Evolutionary conservation across 1,140 invertebrate genomes (phyloP).

Genomic region (Ruditapes philippinarum): DNA sequence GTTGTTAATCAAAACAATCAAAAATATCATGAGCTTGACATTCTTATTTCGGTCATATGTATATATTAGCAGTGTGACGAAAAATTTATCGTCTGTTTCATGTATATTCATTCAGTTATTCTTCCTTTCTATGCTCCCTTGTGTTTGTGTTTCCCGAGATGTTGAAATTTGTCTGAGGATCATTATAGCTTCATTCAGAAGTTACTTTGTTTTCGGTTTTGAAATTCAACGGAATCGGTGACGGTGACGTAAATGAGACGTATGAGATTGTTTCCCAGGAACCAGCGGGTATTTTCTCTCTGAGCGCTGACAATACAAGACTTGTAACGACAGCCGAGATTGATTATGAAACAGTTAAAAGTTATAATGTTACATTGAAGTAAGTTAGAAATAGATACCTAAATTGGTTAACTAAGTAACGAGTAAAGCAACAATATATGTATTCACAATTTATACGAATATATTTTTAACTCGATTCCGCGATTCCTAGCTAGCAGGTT

Average conservation of each 20-base stretch:
- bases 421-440: background rate
- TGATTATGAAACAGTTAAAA: background rate
- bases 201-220: background rate
- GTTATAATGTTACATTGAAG: background rate
- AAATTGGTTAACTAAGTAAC: no score
- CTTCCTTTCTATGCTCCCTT: background rate
- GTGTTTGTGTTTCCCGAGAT: background rate
- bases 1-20: no score
- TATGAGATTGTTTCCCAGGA: background rate
- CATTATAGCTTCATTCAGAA: no score
- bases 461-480: no score
- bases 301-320: background rate
- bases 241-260: background rate
- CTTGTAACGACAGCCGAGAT: background rate
- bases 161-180: background rate
- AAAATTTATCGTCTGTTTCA: no score
- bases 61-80: no score
- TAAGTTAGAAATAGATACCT: no score
- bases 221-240: background rate
- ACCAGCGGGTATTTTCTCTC: background rate
- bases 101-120: no score
- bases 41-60: no score
- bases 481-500: no score
- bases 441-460: no score
- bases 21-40: no score